phyloP scores from a whole-genome alignment of 1,140 invertebrate species.

The Drosophila azteca region DNA sequence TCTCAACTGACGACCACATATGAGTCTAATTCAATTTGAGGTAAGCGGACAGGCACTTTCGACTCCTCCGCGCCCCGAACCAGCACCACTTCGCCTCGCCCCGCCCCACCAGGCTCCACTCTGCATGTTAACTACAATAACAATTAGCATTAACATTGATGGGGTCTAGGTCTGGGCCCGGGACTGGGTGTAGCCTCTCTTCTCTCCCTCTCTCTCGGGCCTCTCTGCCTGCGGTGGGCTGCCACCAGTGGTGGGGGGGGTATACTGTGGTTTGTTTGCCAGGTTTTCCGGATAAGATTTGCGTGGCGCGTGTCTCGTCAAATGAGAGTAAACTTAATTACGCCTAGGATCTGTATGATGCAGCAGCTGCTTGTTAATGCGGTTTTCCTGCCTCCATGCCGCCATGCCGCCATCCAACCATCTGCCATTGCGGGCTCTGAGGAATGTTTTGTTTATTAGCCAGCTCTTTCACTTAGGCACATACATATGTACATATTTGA shows the following conservation, averaged over 20 bases:
- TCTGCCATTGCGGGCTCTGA: not conserved
- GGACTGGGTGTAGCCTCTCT: too few relatives aligned
- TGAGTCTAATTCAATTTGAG: constrained; percentile 67
- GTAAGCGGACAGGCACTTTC: constrained; percentile 60
- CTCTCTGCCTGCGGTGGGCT: not conserved
- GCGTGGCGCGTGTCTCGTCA: constrained; percentile 44
- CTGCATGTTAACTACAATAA: constrained; percentile 60
- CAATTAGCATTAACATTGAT: constrained; percentile 73
- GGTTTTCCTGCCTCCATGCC: constrained; percentile 37
- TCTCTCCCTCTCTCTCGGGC: too few relatives aligned
- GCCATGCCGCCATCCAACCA: not conserved
- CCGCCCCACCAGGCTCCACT: not conserved
- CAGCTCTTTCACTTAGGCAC: constrained; percentile 6
- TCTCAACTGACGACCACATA: constrained; percentile 59
- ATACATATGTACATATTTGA: not conserved
- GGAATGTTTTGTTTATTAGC: constrained; percentile 56
- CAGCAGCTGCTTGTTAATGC: constrained; percentile 55
- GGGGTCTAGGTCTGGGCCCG: not conserved
- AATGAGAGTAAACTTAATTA: constrained; percentile 69
- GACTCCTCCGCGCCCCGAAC: not conserved
- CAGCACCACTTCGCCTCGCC: too few relatives aligned
- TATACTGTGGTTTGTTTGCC: constrained; percentile 37
- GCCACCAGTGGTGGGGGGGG: not conserved
- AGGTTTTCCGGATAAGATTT: constrained; percentile 54
- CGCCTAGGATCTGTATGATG: constrained; percentile 44